phyloP scores from a whole-genome alignment of 1,140 invertebrate species.

The Myzus persicae region DNA sequence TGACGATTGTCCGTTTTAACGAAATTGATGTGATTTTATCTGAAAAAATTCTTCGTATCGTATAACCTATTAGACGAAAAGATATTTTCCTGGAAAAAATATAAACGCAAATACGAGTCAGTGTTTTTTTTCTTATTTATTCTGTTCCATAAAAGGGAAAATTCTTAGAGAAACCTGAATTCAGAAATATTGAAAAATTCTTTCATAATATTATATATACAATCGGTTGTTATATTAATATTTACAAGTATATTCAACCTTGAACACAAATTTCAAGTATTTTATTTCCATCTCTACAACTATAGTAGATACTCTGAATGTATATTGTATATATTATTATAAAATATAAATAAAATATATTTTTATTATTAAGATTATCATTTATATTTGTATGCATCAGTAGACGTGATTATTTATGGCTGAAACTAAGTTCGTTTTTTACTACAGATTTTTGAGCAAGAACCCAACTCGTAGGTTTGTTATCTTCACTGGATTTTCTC shows the following conservation, averaged over 20 bases:
- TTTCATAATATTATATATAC: background rate
- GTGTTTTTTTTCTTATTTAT: background rate
- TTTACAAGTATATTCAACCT: background rate
- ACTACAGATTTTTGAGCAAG: background rate
- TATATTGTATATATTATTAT: background rate
- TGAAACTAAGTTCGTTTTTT: background rate
- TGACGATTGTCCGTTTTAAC: background rate
- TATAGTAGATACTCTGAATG: background rate
- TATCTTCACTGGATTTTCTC: background rate
- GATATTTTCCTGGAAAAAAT: background rate
- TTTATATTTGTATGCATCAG: background rate
- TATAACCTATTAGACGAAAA: background rate
- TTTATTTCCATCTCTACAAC: background rate
- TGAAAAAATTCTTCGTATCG: background rate
- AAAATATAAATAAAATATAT: background rate
- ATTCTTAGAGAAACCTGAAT: constrained; percentile 37
- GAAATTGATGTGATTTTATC: background rate
- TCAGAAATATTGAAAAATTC: constrained; percentile 11
- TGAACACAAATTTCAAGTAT: background rate
- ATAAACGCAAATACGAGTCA: background rate
- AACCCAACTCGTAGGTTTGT: background rate
- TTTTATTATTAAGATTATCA: background rate
- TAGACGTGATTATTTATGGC: background rate
- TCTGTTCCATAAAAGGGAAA: constrained; percentile 22
- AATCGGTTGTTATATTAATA: constrained; percentile 15